Percentiles rank a stretch among this genome's conserved stretches.
phyloP scores from a whole-genome alignment of 1,140 invertebrate genomes.

The Paracyclopina nana region DNA sequence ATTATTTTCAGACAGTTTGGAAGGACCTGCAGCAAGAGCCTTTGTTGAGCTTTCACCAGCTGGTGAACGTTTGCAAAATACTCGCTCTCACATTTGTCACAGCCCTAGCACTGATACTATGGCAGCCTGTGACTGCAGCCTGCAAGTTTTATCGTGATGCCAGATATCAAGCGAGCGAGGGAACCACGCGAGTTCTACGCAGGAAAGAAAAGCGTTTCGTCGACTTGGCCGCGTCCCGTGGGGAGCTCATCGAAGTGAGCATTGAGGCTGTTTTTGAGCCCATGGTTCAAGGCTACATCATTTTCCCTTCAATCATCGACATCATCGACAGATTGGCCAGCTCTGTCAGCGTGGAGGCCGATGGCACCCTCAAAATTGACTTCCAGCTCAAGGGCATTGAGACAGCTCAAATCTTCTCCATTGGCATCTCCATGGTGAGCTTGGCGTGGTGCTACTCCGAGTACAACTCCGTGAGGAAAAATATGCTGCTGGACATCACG shows the following conservation, averaged over 20 bases:
- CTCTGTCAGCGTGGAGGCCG: neutral
- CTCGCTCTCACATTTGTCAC: neutral
- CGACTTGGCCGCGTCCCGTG: slow-evolving; percentile 7
- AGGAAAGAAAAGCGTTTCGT: neutral
- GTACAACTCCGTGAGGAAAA: slow-evolving; percentile 12
- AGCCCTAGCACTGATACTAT: neutral
- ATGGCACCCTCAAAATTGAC: neutral
- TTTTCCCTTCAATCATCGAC: slow-evolving; percentile 9
- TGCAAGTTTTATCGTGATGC: slow-evolving; percentile 11
- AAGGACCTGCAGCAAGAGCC: too few relatives aligned
- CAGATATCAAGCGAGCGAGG: neutral
- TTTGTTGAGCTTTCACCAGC: too few relatives aligned
- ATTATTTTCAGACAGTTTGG: too few relatives aligned
- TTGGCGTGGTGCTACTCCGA: slow-evolving; percentile 13
- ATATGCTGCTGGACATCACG: slow-evolving; percentile 12
- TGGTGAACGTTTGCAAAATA: neutral
- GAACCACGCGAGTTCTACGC: neutral
- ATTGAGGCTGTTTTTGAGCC: slow-evolving; percentile 11
- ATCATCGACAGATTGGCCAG: neutral
- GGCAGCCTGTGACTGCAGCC: slow-evolving; percentile 12
- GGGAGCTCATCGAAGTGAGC: slow-evolving; percentile 9
- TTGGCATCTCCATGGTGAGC: slow-evolving; percentile 13
- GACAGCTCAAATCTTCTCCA: slow-evolving; percentile 10
- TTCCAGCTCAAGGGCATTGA: neutral
- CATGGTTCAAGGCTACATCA: slow-evolving; percentile 12